Base-by-base conservation (phyloP, 2,797 vertebrate genomes). In the Brachyrhaphis roseni region DNA sequence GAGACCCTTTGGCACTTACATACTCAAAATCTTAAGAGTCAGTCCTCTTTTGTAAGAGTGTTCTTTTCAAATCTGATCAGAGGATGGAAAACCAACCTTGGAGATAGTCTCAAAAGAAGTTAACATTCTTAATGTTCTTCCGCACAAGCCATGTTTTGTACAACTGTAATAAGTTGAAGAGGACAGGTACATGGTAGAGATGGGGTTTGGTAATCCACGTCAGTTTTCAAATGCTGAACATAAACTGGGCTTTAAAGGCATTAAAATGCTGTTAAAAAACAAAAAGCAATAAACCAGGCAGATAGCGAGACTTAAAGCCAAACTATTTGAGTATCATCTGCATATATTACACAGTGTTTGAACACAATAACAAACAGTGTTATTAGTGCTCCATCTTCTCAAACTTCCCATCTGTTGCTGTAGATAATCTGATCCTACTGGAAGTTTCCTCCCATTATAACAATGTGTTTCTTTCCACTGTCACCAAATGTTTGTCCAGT, bases 31-130 rank as follows among this genome's bases (percentile, higher is more conserved):
- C 62, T 64, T 5, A 43, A 43, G 71, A 36, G 72, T 76, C 11
- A 68, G 47, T 47, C 41, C 8, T 76, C 3, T 18, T 77, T 57
- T 71, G 28, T 62, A 36, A 76, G 78, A 73, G 49, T 23, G 18
- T 1, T 53, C 76, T 0, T 74, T 75, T 79, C 36, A 11, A 59
- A 13, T 20, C 26, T 3, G 70, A 72, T 46, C 23, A 47, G 20
- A 68, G 5, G 31, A 79, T 1, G 7, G 18, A 34, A 46, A 31
- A 75, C 62, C 45, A 78, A 82, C 84, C 78, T 85, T 81, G 66
- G 46, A 82, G 51, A 78, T 77, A n/a, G 77, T 80, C 53, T 82
- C 18, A 66, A 39, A 66, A 43, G 13, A 13, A 8, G 39, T 55
- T 41, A 62, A 51, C 3, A 55, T 23, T 45, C n/a, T 41, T 10